These are phyloP conservation scores for Centroberyx gerrardi DNA, from an alignment of 2,797 vertebrate genomes.

Conservation along the genomic window DNA sequence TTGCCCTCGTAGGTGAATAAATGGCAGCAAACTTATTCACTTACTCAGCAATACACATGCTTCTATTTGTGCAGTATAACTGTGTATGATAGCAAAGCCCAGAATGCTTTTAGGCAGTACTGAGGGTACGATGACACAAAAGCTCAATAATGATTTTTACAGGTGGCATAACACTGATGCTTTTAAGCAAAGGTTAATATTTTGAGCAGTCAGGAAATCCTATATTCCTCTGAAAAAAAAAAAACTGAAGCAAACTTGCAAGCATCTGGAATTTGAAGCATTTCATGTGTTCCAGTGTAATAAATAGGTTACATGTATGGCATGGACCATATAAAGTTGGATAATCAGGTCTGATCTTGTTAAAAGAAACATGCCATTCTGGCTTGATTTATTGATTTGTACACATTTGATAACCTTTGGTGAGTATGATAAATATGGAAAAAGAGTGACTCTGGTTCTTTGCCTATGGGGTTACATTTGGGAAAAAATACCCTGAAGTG, in stretches of 20 bases:
- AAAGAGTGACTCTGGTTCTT: neutral
- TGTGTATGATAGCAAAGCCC: neutral
- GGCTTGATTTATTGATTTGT: conserved; percentile 34
- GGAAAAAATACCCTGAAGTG: conserved; percentile 4
- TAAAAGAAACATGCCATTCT: conserved; percentile 34
- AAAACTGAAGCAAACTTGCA: conserved; percentile 35
- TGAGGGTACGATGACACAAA: neutral
- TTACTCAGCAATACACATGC: conserved; percentile 34
- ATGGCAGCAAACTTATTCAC: conserved; percentile 36
- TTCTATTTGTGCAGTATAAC: conserved; percentile 38
- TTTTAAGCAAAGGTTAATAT: conserved; percentile 50
- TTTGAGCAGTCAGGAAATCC: conserved; percentile 53
- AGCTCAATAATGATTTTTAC: conserved; percentile 60
- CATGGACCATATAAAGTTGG: conserved; percentile 15
- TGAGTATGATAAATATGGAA: neutral
- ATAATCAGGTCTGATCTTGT: conserved; percentile 29
- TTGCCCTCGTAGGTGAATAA: conserved; percentile 9
- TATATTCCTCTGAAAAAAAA: conserved; percentile 52
- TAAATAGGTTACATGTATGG: conserved; percentile 32
- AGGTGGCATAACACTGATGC: conserved; percentile 37
- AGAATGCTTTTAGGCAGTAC: neutral
- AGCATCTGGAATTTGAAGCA: conserved; percentile 55
- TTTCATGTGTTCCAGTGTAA: conserved; percentile 36
- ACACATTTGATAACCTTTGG: conserved; percentile 5
- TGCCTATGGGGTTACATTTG: conserved; percentile 13